Evolutionary conservation across 2,797 vertebrate species (phyloP), one percentile per base, ranked within the genome.

Genomic region (Peromyscus melanophrys): DNA sequence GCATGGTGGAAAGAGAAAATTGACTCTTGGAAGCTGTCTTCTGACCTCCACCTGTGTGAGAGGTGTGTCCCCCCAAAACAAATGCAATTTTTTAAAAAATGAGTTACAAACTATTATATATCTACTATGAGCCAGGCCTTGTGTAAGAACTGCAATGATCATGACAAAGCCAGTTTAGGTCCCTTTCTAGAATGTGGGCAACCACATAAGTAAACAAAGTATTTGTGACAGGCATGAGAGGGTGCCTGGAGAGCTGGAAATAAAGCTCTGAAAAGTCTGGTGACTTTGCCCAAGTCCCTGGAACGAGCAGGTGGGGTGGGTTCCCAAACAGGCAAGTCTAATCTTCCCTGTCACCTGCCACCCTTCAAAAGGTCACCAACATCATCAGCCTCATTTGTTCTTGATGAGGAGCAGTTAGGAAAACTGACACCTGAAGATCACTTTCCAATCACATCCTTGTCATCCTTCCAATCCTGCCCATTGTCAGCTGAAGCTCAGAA

Each of bases 281-380:
- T 0, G 0, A 95, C 67, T 90, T 83, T n/a, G 43, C 75, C 63
- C 27, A 81, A 73, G 69, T 83, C n/a, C n/a, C 29, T 6, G 0
- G 14, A 52, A 89, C 21, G 31, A n/a, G 84, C 2, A 69, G 52
- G 34, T 49, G 34, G 78, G 89, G 10, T 55, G 49, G 85, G 55
- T 31, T 94, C 86, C 67, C 61, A 27, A 21, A 4, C 1, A 67
- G 40, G 73, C 34, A 59, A 0, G 7, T 69, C 71, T 61, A 81
- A 80, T 94, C 61, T 90, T 95, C 55, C 27, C 52, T 80, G 80
- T 92, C 25, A 84, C 37, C n/a, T 85, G n/a, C 4, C 71, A 63
- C 77, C 61, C 95, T 97, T 90, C 88, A 59, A 96, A 95, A 90
- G 34, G 52, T 92, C 73, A 31, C 59, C 75, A 93, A 89, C 40